Conservation (phyloP, 2,113 vertebrate species). For the Trematomus loennbergii region DNA sequence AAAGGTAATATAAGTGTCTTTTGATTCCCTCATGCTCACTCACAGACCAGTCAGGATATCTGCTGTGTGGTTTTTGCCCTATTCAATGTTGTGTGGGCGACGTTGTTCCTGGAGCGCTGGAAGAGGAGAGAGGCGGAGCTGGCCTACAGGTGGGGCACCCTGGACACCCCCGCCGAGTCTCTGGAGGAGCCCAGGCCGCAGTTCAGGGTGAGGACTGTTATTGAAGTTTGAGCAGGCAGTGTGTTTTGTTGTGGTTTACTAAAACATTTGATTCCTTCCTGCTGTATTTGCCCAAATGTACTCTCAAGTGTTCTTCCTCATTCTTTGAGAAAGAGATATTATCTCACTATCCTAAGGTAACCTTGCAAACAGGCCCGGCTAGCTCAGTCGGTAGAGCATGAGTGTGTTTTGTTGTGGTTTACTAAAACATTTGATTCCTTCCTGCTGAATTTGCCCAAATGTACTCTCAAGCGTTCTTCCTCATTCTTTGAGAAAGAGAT, state of each 20-base stretch:
- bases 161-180: slow-evolving; percentile 92
- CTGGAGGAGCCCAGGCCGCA: slow-evolving; percentile 96
- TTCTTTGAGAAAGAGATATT: not conserved
- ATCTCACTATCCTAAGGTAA: no score
- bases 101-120: slow-evolving; percentile 96
- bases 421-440: not conserved
- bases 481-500: not conserved
- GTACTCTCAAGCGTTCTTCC: not conserved
- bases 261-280: not conserved
- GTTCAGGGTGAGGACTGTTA: slow-evolving; percentile 89
- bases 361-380: no score
- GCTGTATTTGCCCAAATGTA: not conserved
- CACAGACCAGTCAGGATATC: slow-evolving; percentile 95
- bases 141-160: slow-evolving; percentile 95
- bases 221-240: not conserved
- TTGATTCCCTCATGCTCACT: not conserved
- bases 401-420: not conserved
- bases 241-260: not conserved
- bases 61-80: slow-evolving; percentile 96
- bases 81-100: slow-evolving; percentile 97
- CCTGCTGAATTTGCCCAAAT: not conserved
- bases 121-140: slow-evolving; percentile 94
- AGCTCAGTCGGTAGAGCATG: no score
- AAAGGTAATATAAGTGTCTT: slow-evolving; percentile 10
- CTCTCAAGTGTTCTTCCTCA: not conserved